A percentile compares a stretch with the other conserved stretches of the same genome.
phyloP scores from a whole-genome alignment of 2,797 vertebrate genomes.

The Esox lucius region DNA sequence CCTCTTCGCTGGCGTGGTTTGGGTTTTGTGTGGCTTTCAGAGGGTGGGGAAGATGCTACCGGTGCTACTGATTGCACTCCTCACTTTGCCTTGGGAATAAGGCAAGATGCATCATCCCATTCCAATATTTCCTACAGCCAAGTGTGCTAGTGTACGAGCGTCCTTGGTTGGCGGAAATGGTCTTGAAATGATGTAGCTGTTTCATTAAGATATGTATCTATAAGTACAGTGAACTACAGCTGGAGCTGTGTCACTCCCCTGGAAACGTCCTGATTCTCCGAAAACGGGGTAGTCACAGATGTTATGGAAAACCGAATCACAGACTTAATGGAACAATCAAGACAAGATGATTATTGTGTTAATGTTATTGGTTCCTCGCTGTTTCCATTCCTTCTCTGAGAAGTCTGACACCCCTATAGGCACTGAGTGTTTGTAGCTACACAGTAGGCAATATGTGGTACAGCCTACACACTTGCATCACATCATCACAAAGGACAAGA shows the following conservation, averaged over 20 bases:
- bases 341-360: background rate
- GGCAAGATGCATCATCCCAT: background rate
- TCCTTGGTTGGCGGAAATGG: background rate
- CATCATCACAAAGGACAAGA: slow-evolving; percentile 38
- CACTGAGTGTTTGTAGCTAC: background rate
- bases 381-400: background rate
- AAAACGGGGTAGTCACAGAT: background rate
- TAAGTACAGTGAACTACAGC: background rate
- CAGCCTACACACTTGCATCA: background rate
- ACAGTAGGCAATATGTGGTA: background rate
- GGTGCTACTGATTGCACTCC: slow-evolving; percentile 60
- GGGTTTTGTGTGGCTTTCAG: slow-evolving; percentile 64
- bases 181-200: background rate
- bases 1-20: slow-evolving; percentile 66
- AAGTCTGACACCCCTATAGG: background rate
- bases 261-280: background rate
- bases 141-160: background rate
- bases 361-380: background rate
- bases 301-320: background rate
- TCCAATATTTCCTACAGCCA: slow-evolving; percentile 42
- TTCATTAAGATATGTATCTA: background rate
- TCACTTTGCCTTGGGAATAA: slow-evolving; percentile 49
- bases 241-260: slow-evolving; percentile 1
- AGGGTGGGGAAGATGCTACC: slow-evolving; percentile 4
- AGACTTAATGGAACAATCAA: background rate